Conservation (phyloP, 2,888 invertebrate species). For the Cryptosula pallasiana region DNA sequence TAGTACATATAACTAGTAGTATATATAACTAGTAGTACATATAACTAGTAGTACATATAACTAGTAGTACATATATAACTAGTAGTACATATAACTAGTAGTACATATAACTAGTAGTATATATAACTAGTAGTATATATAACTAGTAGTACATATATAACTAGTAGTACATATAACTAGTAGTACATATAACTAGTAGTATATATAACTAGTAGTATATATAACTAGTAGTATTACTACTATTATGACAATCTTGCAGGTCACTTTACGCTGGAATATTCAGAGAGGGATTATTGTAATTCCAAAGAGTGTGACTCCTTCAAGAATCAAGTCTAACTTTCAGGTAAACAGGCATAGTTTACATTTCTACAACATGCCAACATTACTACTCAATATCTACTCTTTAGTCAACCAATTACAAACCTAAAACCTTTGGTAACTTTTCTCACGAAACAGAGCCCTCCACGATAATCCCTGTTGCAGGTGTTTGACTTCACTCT, state of each 20-base stretch:
- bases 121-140: too few relatives aligned
- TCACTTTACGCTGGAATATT: constrained; percentile 65
- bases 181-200: constrained; percentile 7
- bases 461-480: not conserved
- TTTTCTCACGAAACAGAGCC: too few relatives aligned
- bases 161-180: not conserved
- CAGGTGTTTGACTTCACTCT: not conserved
- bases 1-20: not conserved
- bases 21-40: not conserved
- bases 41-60: too few relatives aligned
- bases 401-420: too few relatives aligned
- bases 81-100: not conserved
- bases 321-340: constrained; percentile 71
- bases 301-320: constrained; percentile 74
- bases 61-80: too few relatives aligned
- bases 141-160: too few relatives aligned
- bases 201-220: not conserved
- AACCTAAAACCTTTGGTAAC: too few relatives aligned
- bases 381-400: too few relatives aligned
- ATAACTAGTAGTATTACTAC: not conserved
- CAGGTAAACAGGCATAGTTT: constrained; percentile 44
- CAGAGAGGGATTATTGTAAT: constrained; percentile 71
- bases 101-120: constrained; percentile 6
- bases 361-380: too few relatives aligned
- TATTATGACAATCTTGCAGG: constrained; percentile 31